A percentile compares a stretch with the other conserved stretches of the same genome.
phyloP scores from a whole-genome alignment of 2,888 invertebrate species.

The Cylindroiulus punctatus region DNA sequence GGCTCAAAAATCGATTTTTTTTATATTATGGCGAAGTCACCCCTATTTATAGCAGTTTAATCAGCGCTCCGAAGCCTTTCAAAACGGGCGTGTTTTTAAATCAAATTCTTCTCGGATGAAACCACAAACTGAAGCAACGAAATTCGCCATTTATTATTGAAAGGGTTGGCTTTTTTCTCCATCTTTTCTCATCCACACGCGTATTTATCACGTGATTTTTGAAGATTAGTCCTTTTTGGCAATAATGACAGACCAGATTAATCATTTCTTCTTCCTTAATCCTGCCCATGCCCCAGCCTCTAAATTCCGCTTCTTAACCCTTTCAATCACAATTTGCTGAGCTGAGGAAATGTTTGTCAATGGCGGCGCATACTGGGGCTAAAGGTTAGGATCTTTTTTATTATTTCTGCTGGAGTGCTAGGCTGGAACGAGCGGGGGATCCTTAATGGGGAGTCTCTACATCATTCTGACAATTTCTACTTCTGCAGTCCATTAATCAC shows the following conservation, averaged over 20 bases:
- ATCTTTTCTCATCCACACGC: background rate
- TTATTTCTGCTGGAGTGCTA: background rate
- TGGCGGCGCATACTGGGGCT: background rate
- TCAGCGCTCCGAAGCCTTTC: background rate
- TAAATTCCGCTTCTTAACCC: constrained; percentile 33
- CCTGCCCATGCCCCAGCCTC: background rate
- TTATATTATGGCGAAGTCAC: background rate
- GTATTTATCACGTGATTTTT: background rate
- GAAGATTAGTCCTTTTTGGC: constrained; percentile 14
- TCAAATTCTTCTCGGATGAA: background rate
- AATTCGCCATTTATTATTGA: background rate
- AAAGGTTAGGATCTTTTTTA: constrained; percentile 24
- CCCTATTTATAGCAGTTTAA: background rate
- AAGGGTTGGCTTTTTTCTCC: background rate
- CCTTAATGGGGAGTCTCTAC: constrained; percentile 47
- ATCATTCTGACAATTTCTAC: constrained; percentile 52
- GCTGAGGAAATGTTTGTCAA: constrained; percentile 32
- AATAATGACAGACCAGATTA: constrained; percentile 34
- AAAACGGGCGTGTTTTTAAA: background rate
- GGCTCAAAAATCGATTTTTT: background rate
- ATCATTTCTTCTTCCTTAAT: background rate
- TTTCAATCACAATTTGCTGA: constrained; percentile 34
- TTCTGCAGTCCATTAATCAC: constrained; percentile 50
- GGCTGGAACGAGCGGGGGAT: background rate
- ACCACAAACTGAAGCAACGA: background rate